Evolutionary conservation across 2,113 vertebrate species (phyloP), one percentile per base, ranked within the genome.

Genomic region (Pedionomus torquatus): DNA sequence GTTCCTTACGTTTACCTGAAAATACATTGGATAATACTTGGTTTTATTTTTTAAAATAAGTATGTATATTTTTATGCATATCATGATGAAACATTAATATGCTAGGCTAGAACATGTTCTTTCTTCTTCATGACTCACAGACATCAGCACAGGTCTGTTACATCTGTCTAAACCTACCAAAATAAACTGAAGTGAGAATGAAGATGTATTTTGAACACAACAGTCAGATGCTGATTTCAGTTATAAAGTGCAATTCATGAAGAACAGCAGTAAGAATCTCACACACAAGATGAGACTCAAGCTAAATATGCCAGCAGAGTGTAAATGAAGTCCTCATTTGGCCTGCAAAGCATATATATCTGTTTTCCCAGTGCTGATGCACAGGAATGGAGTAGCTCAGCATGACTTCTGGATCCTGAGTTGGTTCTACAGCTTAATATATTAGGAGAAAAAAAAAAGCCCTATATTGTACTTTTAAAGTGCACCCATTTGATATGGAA

Each of bases 401-500:
- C 35, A 21, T 9, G 4, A 46, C 69, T 82, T 63, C 74, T 81
- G 60, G 58, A 81, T 82, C 33, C 37, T 76, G n/a, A 83, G 41
- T 55, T 95, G n/a, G 8, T 70, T 92, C 72, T 79, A 78, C 28
- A 84, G 35, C 31, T 93, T 81, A 89, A 69, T 43, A 83, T 8
- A 28, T 5, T 46, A 48, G 60, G 35, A 94, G 13, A 28, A 72
- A 90, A 89, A 88, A 80, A 87, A 88, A 80, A 19, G 1, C 7
- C 18, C 69, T 83, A 18, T 69, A 64, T 87, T 85, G 52, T 81
- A 78, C 87, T 93, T 94, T 19, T 83, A 81, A 93, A 94, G 48
- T 75, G 76, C 48, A 55, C 21, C 92, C 66, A 91, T 97, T 92
- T 95, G 80, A 95, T 95, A 84, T 93, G 69, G 83, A 93, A 97